phyloP scores from a whole-genome alignment of 2,888 invertebrate genomes.

The Gari tellinella region DNA sequence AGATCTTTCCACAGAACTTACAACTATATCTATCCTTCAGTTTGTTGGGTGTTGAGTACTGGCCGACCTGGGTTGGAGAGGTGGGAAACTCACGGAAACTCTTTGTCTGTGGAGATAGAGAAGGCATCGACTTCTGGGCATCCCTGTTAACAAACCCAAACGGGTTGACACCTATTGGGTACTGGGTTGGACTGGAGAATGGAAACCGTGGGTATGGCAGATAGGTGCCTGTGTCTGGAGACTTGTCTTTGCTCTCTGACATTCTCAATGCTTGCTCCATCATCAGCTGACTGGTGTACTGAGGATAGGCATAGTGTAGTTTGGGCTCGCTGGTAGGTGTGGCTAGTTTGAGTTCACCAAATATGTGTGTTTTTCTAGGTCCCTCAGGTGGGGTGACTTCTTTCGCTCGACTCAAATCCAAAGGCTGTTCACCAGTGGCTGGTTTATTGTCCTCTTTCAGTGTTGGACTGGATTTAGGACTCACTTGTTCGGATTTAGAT shows the following conservation, averaged over 20 bases:
- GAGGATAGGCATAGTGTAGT: slow-evolving; percentile 89
- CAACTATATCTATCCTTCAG: slow-evolving; percentile 94
- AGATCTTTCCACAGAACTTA: slow-evolving; percentile 97
- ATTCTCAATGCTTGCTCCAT: slow-evolving; percentile 73
- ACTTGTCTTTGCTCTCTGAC: slow-evolving; percentile 78
- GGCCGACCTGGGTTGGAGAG: slow-evolving; percentile 46
- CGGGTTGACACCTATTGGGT: slow-evolving; percentile 66
- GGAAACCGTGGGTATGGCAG: slow-evolving; percentile 75
- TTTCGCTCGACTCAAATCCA: slow-evolving; percentile 92
- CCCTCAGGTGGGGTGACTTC: slow-evolving; percentile 83
- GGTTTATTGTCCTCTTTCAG: slow-evolving; percentile 86
- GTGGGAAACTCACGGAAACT: slow-evolving; percentile 42
- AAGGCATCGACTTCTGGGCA: slow-evolving; percentile 61
- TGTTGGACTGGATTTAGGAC: slow-evolving; percentile 39
- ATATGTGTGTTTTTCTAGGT: slow-evolving; percentile 79
- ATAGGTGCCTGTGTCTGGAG: slow-evolving; percentile 70
- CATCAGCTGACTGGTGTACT: slow-evolving; percentile 80
- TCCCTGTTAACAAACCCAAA: slow-evolving; percentile 72
- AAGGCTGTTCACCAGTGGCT: slow-evolving; percentile 85
- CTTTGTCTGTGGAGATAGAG: slow-evolving; percentile 56
- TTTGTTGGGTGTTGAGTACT: slow-evolving; percentile 89
- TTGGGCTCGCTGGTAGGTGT: slow-evolving; percentile 83
- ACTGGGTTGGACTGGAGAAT: slow-evolving; percentile 69
- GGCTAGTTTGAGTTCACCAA: slow-evolving; percentile 70
- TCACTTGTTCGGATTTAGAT: slow-evolving; percentile 33